These are phyloP conservation scores for Hylaea fasciaria DNA, from an alignment of 2,888 invertebrate species.

Conservation along the genomic window DNA sequence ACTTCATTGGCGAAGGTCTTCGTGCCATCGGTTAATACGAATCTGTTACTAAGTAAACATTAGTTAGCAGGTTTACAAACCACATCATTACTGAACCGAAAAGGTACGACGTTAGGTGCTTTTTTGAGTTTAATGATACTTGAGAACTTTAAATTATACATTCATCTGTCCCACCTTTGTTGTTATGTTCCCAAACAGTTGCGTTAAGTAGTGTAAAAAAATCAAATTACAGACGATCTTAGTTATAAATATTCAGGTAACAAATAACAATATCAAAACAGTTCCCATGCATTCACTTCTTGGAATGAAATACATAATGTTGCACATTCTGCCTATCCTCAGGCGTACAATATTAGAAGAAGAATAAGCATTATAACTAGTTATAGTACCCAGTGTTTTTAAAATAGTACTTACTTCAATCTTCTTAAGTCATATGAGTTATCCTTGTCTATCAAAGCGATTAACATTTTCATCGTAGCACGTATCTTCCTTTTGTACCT, in stretches of 20 bases:
- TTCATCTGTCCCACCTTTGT: slow-evolving; percentile 38
- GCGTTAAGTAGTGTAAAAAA: slow-evolving; percentile 33
- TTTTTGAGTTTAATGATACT: slow-evolving; percentile 1
- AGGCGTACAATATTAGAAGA: too few species aligned
- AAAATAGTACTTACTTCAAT: too few species aligned
- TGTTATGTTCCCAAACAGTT: slow-evolving; percentile 36
- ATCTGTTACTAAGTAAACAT: slow-evolving; percentile 16
- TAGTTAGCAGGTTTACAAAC: slow-evolving; percentile 3
- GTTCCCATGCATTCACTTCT: slow-evolving; percentile 19
- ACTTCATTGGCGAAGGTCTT: slow-evolving; percentile 61
- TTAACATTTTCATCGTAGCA: too few species aligned
- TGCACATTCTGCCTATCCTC: background rate
- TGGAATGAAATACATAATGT: background rate
- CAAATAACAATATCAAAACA: slow-evolving; percentile 29
- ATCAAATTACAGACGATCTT: slow-evolving; percentile 7
- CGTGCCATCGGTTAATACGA: slow-evolving; percentile 39
- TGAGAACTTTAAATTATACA: slow-evolving; percentile 11
- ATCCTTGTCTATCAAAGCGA: too few species aligned
- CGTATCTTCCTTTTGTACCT: too few species aligned
- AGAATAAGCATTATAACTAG: too few species aligned
- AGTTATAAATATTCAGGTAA: background rate
- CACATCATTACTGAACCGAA: background rate
- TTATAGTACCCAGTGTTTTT: too few species aligned
- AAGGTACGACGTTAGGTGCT: background rate
- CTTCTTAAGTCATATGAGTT: too few species aligned